phyloP scores from a whole-genome alignment of 1,140 invertebrate genomes.

The Meloidogyne hapla region DNA sequence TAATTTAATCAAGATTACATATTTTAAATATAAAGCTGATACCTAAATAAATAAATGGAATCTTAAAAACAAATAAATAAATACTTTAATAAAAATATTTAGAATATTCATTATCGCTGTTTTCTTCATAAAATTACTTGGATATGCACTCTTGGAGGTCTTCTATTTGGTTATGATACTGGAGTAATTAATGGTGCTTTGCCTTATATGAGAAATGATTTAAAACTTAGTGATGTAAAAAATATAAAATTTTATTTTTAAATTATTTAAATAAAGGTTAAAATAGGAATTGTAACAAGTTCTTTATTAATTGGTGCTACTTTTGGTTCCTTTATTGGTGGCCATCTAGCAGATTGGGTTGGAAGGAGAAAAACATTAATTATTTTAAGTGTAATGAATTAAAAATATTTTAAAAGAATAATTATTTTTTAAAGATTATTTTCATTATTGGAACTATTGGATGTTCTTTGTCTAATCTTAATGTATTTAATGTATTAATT shows the following conservation, averaged over 20 bases:
- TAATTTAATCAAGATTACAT: too few species aligned
- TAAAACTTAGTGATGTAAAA: slow-evolving; percentile 13
- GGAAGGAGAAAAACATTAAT: slow-evolving; percentile 20
- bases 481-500: neutral
- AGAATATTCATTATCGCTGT: slow-evolving; percentile 13
- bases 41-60: too few species aligned
- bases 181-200: slow-evolving; percentile 28
- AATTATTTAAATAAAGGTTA: slow-evolving; percentile 1
- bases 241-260: neutral
- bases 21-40: too few species aligned
- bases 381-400: slow-evolving; percentile 13
- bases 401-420: neutral
- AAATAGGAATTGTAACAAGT: slow-evolving; percentile 21
- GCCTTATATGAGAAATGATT: slow-evolving; percentile 17
- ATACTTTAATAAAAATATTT: neutral
- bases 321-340: slow-evolving; percentile 17
- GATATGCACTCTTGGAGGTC: slow-evolving; percentile 24
- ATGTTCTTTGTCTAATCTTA: slow-evolving; percentile 11
- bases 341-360: slow-evolving; percentile 14
- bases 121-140: slow-evolving; percentile 29
- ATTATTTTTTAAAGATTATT: slow-evolving; percentile 5
- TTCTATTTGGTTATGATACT: slow-evolving; percentile 30
- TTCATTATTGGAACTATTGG: slow-evolving; percentile 25
- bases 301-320: slow-evolving; percentile 25
- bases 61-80: too few species aligned